A percentile compares a stretch with the other conserved stretches of the same genome.
phyloP scores from a whole-genome alignment of 2,113 vertebrate genomes.

The Mesitornis unicolor region DNA sequence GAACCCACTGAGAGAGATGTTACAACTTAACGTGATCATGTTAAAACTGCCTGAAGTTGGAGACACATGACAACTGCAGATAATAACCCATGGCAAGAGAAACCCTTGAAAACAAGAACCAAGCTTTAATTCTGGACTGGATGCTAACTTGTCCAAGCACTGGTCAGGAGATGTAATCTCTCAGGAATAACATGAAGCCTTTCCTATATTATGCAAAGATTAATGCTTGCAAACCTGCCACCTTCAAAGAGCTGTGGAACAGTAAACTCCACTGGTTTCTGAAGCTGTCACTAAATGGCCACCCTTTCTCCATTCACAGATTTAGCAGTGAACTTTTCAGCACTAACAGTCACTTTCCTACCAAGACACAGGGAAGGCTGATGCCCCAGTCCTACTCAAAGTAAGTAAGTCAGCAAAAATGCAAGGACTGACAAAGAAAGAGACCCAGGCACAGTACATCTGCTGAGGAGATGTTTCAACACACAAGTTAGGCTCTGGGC shows the following conservation, averaged over 20 bases:
- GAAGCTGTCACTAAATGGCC: neutral
- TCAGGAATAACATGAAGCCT: neutral
- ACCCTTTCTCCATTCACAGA: neutral
- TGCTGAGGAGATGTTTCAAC: neutral
- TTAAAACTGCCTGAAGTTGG: neutral
- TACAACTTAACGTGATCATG: neutral
- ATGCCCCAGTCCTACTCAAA: neutral
- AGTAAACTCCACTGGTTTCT: neutral
- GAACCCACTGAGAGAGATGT: neutral
- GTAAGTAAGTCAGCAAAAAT: neutral
- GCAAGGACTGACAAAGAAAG: neutral
- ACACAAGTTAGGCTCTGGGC: neutral
- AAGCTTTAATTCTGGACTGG: neutral
- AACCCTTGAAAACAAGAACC: neutral
- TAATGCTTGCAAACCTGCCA: neutral
- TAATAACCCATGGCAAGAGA: neutral
- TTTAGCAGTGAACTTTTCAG: neutral
- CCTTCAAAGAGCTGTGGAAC: neutral
- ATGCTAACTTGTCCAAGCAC: neutral
- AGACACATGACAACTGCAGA: neutral
- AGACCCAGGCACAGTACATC: neutral
- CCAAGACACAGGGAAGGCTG: neutral
- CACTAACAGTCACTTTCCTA: neutral
- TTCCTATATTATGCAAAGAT: neutral
- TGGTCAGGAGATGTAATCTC: neutral